These are phyloP conservation scores for Dinoponera quadriceps DNA, from an alignment of 1,140 invertebrate species.

Conservation along the genomic window DNA sequence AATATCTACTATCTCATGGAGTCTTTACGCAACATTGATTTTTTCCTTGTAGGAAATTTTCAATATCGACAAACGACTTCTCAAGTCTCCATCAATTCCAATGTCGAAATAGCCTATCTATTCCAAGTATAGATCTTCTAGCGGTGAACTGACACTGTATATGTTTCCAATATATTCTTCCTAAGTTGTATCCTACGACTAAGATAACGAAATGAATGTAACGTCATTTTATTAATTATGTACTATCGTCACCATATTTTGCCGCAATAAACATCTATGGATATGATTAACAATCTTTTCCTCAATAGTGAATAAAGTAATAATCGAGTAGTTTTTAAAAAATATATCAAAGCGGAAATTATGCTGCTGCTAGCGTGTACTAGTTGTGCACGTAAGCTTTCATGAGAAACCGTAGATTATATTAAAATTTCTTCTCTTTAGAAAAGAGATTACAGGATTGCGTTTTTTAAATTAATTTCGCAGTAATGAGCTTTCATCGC, in stretches of 20 bases:
- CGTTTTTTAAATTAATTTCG: too few relatives aligned
- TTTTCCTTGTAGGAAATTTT: not conserved
- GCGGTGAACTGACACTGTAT: not conserved
- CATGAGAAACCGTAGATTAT: not conserved
- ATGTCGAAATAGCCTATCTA: conserved; percentile 2
- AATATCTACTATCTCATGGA: not conserved
- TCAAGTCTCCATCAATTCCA: not conserved
- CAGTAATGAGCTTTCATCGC: too few relatives aligned
- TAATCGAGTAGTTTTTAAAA: not conserved
- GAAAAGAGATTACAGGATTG: too few relatives aligned
- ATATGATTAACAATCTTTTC: conserved; percentile 1
- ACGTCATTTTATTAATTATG: conserved; percentile 50
- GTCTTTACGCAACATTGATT: not conserved
- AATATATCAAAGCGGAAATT: not conserved
- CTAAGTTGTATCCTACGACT: conserved; percentile 10
- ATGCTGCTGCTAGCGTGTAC: not conserved
- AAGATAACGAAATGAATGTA: conserved; percentile 10
- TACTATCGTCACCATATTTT: conserved; percentile 60
- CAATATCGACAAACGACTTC: not conserved
- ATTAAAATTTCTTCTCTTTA: too few relatives aligned
- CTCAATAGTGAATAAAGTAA: not conserved
- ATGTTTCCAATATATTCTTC: not conserved
- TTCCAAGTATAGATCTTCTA: not conserved
- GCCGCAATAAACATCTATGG: conserved; percentile 68
- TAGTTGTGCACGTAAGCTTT: not conserved